Percentiles rank a stretch among this genome's conserved stretches.
Conservation (phyloP, 2,113 vertebrate species). For the Heliornis fulica region DNA sequence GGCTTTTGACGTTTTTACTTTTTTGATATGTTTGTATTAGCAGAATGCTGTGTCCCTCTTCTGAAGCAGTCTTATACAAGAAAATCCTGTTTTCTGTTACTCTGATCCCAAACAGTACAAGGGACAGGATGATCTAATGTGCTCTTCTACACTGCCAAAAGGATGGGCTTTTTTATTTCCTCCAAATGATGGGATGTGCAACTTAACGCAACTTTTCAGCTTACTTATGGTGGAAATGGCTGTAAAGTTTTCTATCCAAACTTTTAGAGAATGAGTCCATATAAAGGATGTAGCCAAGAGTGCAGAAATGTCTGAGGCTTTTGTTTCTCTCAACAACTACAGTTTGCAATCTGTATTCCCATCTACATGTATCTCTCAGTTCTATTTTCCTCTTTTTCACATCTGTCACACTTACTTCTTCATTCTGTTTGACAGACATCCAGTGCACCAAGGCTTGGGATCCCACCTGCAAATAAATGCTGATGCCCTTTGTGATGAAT, state of each 20-base stretch:
- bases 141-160: neutral
- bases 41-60: neutral
- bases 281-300: neutral
- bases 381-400: neutral
- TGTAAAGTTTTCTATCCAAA: neutral
- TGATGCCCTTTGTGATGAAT: constrained; percentile 82
- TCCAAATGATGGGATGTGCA: neutral
- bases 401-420: neutral
- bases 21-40: neutral
- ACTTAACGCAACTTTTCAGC: neutral
- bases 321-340: neutral
- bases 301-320: neutral
- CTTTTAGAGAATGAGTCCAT: neutral
- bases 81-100: neutral
- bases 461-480: constrained; percentile 71
- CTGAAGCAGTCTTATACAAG: neutral
- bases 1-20: neutral
- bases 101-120: neutral
- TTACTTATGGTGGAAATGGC: neutral
- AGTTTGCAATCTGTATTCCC: neutral
- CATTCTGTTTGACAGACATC: constrained; percentile 65
- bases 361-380: neutral
- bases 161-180: neutral
- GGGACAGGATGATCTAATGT: neutral
- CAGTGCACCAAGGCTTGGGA: constrained; percentile 40